Base-by-base conservation (phyloP, 2,888 invertebrate species). In the Drosophila anomalata region DNA sequence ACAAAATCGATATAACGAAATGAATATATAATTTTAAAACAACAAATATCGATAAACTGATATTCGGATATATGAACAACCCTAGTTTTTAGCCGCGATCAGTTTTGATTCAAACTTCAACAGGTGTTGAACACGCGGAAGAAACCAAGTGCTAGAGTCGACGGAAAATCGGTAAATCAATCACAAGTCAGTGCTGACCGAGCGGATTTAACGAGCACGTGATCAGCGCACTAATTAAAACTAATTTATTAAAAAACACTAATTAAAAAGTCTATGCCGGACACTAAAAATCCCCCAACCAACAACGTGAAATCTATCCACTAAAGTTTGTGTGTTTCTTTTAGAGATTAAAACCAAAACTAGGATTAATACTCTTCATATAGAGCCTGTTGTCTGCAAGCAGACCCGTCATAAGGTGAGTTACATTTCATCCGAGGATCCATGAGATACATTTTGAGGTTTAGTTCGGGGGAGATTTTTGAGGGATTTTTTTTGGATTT, bases 101-200 rank as follows among this genome's bases (percentile, higher is more conserved):
- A 88, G 84, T 84, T 88, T 76, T 74, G 60, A 72, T 78, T 88
- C 63, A 56, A 87, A 83, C 78, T 81, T 76, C 85, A 87, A 85
- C 85, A 85, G 85, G 85, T 89, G 85, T 88, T 88, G 46, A 71
- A 61, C 26, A 72, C 73, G 68, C 68, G 68, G 3, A 47, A 61
- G 36, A 72, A 36, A 72, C 41, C 57, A 52, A 72, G 36, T 52
- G 52, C 33, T 52, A 47, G 24, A 46, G 36, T 61, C 52, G 42
- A 24, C 36, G 31, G 46, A 33, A 58, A 46, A 14, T 66, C 66
- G 68, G 68, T 72, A 72, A 72, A 60, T 39, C 36, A 41, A 57
- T 48, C 22, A 74, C 42, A 72, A 74, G 51, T 50, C 29, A 22
- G 14, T 33, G 41, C 47, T 36, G 31, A 47, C 20, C 36, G 26